These are phyloP conservation scores for Papilio dardanus DNA, from an alignment of 1,140 invertebrate genomes.

Conservation along the genomic window DNA sequence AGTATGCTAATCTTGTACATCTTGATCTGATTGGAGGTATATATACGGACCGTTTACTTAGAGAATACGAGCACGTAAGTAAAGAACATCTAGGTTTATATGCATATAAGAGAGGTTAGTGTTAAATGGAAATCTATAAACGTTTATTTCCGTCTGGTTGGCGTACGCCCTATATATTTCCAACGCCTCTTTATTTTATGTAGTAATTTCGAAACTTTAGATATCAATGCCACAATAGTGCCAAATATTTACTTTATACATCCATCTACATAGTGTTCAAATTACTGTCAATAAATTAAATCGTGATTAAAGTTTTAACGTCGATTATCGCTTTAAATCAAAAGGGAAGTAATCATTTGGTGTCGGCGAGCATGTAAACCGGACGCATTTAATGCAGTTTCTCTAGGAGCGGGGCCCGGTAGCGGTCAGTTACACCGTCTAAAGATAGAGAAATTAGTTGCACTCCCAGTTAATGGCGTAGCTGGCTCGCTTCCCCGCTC, in stretches of 20 bases:
- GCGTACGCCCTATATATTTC: not conserved
- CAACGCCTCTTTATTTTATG: not conserved
- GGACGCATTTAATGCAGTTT: conserved; percentile 76
- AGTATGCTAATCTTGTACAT: no score
- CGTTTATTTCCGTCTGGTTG: not conserved
- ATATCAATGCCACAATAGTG: not conserved
- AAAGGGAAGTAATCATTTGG: conserved; percentile 62
- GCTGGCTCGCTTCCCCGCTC: conserved; percentile 60
- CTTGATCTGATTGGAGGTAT: no score
- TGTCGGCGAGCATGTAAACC: conserved; percentile 61
- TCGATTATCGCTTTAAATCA: conserved; percentile 28
- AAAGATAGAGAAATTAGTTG: conserved; percentile 81
- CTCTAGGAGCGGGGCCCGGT: conserved; percentile 58
- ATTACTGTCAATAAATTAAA: not conserved
- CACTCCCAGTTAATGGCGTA: conserved; percentile 70
- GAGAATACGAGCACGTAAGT: not conserved
- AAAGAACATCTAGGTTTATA: no score
- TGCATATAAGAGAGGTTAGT: not conserved
- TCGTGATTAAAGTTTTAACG: not conserved
- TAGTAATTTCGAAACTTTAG: not conserved
- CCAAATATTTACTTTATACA: not conserved
- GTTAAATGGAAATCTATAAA: not conserved
- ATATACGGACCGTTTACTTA: no score
- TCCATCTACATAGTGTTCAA: not conserved
- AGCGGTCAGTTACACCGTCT: conserved; percentile 77